Conservation (phyloP, 2,797 vertebrate species). For the Otolemur crassicaudatus region DNA sequence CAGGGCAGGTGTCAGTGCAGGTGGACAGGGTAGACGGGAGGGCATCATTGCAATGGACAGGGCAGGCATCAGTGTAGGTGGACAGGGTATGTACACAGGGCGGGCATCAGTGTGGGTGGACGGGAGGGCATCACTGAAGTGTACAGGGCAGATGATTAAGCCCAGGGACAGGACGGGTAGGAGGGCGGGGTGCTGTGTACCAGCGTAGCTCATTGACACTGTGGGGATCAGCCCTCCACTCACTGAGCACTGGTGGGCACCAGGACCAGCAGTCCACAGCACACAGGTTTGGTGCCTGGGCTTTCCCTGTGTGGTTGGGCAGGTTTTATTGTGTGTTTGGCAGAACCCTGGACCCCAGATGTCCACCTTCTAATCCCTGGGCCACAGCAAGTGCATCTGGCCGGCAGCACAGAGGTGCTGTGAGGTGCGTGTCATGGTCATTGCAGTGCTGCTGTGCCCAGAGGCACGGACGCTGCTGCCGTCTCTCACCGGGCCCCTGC, state of each 20-base stretch:
- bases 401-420: too few relatives aligned
- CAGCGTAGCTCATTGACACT: neutral
- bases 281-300: neutral
- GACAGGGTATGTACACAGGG: too few relatives aligned
- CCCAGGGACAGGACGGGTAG: neutral
- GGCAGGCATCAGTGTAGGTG: too few relatives aligned
- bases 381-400: rapidly evolving
- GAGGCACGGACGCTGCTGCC: rapidly evolving
- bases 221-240: rapidly evolving
- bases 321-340: neutral
- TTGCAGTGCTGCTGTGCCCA: rapidly evolving
- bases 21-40: too few relatives aligned
- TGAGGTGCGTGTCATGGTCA: rapidly evolving
- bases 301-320: neutral
- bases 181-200: too few relatives aligned
- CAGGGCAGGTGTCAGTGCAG: too few relatives aligned
- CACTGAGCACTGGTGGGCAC: too few relatives aligned
- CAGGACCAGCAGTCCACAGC: neutral
- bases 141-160: too few relatives aligned
- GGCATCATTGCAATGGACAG: too few relatives aligned
- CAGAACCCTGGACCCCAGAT: too few relatives aligned
- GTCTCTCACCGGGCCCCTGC: neutral
- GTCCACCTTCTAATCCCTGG: rapidly evolving
- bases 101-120: neutral
- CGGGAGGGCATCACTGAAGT: too few relatives aligned